Conservation (phyloP, 2,888 invertebrate genomes). For the Eupithecia inturbata region DNA sequence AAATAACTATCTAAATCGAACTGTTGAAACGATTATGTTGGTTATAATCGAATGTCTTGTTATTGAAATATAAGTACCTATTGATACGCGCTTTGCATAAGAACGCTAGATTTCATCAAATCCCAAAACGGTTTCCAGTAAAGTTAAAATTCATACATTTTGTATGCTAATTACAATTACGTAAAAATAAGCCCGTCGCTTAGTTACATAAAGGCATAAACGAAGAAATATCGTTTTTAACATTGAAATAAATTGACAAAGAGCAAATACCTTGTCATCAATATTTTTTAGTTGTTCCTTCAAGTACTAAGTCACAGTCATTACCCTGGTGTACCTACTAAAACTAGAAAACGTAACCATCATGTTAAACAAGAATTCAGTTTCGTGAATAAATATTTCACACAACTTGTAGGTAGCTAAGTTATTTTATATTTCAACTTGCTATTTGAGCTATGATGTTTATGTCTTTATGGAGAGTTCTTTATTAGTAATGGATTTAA, state of each 20-base stretch:
- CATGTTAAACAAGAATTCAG: slow-evolving; percentile 1
- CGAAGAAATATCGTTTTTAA: not conserved
- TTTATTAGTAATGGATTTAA: not conserved
- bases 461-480: not conserved
- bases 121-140: not conserved
- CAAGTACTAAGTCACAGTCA: slow-evolving; percentile 5
- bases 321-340: slow-evolving; percentile 9
- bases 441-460: not conserved
- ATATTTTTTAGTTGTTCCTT: slow-evolving; percentile 1
- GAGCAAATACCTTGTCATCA: not conserved
- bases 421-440: not conserved
- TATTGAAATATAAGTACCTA: slow-evolving; percentile 20
- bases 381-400: slow-evolving; percentile 10
- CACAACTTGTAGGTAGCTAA: slow-evolving; percentile 1
- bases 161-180: not conserved
- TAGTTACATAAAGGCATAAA: not conserved
- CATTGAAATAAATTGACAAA: not conserved
- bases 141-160: not conserved
- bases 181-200: not conserved
- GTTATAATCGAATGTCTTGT: slow-evolving; percentile 37
- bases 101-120: not conserved
- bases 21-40: slow-evolving; percentile 34
- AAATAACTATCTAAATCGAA: slow-evolving; percentile 37
- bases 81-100: not conserved
- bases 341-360: slow-evolving; percentile 14